Evolutionary conservation across 2,888 invertebrate species (phyloP), one percentile per base, ranked within the genome.

Genomic region (Chrysolina oricalcia): DNA sequence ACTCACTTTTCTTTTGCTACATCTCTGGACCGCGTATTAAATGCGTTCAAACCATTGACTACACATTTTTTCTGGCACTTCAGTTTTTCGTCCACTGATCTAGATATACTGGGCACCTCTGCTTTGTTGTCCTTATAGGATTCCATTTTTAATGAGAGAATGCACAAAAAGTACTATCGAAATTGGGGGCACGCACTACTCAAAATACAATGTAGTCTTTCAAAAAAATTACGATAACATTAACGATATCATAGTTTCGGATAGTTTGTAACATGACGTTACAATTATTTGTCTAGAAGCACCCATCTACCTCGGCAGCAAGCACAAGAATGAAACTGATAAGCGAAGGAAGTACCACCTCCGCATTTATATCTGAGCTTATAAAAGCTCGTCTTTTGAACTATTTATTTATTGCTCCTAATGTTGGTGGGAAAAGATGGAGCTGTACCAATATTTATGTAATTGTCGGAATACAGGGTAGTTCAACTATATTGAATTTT

Each of bases 351-450:
- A 75, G 74, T 70, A 59, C 73, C 56, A 50, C 75, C 72, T 78
- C 75, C 78, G 74, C 72, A 43, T 68, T 56, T 68, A 71, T 73
- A 74, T 23, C 40, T 17, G 35, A 71, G 75, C 75, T 69, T 67
- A 72, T 74, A 70, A 76, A 78, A 78, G 78, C 73, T 68, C 65
- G 65, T 75, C 73, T 73, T 78, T 76, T 72, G 72, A 69, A 75
- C 78, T 74, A 75, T 72, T 78, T 75, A 70, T 74, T 69, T 46
- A 70, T 67, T 69, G 69, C 23, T 50, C 56, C 48, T 35, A 74
- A 64, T 78, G 73, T 72, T 78, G 76, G 78, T 78, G 78, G 78
- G 78, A 78, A 75, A 68, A 67, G 35, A 41, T 64, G 72, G 48
- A 41, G 23, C 23, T 35, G 27, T 50, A 8, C 62, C 41, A 67